Evolutionary conservation across 2,797 vertebrate species (phyloP).

Genomic region (Sebastes flavidus): DNA sequence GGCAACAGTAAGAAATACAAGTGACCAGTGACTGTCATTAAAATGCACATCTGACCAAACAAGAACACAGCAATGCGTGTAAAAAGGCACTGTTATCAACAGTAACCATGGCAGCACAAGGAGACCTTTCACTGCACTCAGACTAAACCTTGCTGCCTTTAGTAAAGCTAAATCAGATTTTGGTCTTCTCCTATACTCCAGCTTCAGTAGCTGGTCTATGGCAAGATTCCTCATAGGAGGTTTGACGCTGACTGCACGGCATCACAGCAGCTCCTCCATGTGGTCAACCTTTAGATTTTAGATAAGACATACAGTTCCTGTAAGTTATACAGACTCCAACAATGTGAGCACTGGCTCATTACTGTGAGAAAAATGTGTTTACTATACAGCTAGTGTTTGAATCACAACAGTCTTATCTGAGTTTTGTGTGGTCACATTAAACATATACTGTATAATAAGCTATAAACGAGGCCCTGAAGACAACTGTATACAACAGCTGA

Average conservation of each 20-base stretch:
- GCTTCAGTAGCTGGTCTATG: background rate
- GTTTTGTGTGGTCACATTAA: background rate
- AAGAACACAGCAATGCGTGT: background rate
- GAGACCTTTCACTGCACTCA: background rate
- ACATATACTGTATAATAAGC: background rate
- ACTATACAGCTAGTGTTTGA: background rate
- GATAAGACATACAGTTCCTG: background rate
- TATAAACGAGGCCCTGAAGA: background rate
- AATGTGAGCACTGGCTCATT: background rate
- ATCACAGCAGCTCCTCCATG: slow-evolving; percentile 57
- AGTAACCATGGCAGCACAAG: slow-evolving; percentile 9
- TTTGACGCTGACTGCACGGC: background rate
- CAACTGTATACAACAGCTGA: background rate
- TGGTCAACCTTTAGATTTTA: slow-evolving; percentile 52
- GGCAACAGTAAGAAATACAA: slow-evolving; percentile 38
- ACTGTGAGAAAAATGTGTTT: background rate
- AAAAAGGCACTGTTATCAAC: background rate
- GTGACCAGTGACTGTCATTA: slow-evolving; percentile 32
- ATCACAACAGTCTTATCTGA: background rate
- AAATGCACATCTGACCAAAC: slow-evolving; percentile 33
- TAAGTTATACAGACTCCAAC: background rate
- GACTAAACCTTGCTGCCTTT: no score
- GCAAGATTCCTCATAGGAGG: background rate
- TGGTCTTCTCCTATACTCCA: background rate
- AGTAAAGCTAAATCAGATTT: background rate